Evolutionary conservation across 2,797 vertebrate species (phyloP).

Genomic region (Phataginus tetradactyla): DNA sequence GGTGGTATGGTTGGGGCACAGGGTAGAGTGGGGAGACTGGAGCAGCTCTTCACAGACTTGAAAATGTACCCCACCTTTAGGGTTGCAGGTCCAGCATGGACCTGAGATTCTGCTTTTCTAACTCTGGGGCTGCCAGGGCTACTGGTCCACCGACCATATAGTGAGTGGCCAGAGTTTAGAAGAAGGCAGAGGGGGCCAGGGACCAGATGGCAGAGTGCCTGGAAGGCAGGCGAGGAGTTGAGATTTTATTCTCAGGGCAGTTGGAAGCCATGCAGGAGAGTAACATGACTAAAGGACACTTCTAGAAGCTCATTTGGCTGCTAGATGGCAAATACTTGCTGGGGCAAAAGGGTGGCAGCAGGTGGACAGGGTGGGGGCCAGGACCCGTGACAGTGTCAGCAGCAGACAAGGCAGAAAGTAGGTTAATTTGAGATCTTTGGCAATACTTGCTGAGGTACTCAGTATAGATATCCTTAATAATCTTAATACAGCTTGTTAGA

Average conservation of each 20-base stretch:
- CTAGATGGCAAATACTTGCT: background rate
- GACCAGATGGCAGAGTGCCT: background rate
- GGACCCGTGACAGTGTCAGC: background rate
- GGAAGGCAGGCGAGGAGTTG: background rate
- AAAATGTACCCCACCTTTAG: background rate
- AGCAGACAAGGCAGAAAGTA: background rate
- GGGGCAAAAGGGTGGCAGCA: background rate
- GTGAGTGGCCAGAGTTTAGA: background rate
- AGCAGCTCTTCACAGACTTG: background rate
- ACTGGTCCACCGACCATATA: accelerated
- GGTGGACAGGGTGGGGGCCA: background rate
- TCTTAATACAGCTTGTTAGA: background rate
- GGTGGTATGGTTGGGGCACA: background rate
- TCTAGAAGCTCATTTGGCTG: background rate
- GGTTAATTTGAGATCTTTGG: background rate
- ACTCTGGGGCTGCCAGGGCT: background rate
- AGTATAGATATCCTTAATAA: background rate
- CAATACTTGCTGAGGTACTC: background rate
- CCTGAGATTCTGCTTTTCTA: background rate
- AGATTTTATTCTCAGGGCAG: background rate
- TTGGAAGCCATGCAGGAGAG: background rate
- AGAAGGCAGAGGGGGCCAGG: background rate
- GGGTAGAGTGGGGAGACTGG: background rate
- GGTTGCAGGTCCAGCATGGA: accelerated
- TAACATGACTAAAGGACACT: accelerated